phyloP scores from a whole-genome alignment of 2,113 vertebrate species.

The Tursiops truncatus region DNA sequence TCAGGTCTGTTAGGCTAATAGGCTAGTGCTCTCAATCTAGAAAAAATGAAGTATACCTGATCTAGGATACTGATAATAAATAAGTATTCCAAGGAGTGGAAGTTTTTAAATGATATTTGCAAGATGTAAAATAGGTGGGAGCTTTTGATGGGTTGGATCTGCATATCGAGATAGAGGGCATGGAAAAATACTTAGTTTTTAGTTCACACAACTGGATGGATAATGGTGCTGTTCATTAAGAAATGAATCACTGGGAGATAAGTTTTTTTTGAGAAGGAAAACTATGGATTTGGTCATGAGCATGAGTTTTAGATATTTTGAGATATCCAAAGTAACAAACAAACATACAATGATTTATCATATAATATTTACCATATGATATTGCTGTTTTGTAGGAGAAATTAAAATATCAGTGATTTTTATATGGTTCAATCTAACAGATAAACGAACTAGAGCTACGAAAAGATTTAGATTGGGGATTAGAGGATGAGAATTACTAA shows the following conservation, averaged over 20 bases:
- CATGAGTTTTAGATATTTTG: not conserved
- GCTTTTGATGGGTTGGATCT: not conserved
- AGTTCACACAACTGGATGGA: not conserved
- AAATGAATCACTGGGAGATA: not conserved
- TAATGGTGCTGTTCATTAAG: not conserved
- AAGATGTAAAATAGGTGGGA: not conserved
- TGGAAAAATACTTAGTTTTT: not conserved
- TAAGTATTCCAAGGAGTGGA: not conserved
- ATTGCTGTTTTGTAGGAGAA: not conserved
- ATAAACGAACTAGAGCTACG: not conserved
- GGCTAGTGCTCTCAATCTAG: not conserved
- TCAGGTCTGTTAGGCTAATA: not conserved
- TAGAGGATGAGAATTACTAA: not conserved
- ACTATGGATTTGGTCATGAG: not conserved
- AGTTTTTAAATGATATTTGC: not conserved
- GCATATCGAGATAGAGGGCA: not conserved
- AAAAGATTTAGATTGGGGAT: not conserved
- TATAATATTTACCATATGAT: not conserved
- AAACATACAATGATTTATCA: not conserved
- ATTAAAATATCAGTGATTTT: not conserved
- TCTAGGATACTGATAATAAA: not conserved
- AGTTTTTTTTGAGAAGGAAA: not conserved
- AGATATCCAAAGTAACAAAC: not conserved
- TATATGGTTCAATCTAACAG: not conserved
- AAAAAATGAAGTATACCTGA: not conserved